Percentiles rank a stretch among this genome's conserved stretches.
phyloP scores from a whole-genome alignment of 30 jellyfish, hydroid and myxozoan species.

The Pelagia noctiluca region DNA sequence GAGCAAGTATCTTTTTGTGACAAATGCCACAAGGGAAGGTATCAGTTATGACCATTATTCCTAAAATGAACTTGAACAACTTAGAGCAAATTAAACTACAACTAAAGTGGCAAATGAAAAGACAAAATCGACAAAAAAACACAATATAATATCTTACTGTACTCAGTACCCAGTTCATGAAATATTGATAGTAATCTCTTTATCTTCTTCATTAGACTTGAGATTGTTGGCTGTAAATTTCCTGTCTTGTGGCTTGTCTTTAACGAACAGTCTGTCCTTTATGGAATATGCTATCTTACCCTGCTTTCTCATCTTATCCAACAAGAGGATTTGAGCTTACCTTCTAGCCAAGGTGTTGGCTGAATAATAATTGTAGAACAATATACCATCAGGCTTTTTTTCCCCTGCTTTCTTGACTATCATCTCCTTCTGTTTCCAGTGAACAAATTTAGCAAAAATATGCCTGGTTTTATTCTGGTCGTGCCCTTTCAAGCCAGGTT shows the following conservation, averaged over 20 bases:
- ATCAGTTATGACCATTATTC: slow-evolving; percentile 53
- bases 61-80: slow-evolving; percentile 31
- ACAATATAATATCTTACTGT: slow-evolving; percentile 13
- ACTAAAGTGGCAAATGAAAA: neutral
- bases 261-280: slow-evolving; percentile 41
- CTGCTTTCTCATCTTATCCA: slow-evolving; percentile 63
- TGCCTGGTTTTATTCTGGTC: slow-evolving; percentile 57
- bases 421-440: slow-evolving; percentile 54
- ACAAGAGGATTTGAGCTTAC: slow-evolving; percentile 50
- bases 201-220: slow-evolving; percentile 39
- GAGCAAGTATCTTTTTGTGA: slow-evolving; percentile 61
- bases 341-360: slow-evolving; percentile 60
- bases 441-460: slow-evolving; percentile 39
- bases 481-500: slow-evolving; percentile 44
- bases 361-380: slow-evolving; percentile 31
- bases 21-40: too few species aligned
- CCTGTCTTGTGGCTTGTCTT: slow-evolving; percentile 54
- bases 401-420: slow-evolving; percentile 46
- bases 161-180: slow-evolving; percentile 41
- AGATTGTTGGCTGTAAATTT: slow-evolving; percentile 20
- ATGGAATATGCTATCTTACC: slow-evolving; percentile 37
- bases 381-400: slow-evolving; percentile 38
- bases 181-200: neutral
- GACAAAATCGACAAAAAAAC: too few species aligned
- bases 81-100: slow-evolving; percentile 7